Percentiles rank a stretch among this genome's conserved stretches.
These are phyloP conservation scores for Orycteropus afer DNA, from an alignment of 2,113 vertebrate species.

Conservation along the genomic window DNA sequence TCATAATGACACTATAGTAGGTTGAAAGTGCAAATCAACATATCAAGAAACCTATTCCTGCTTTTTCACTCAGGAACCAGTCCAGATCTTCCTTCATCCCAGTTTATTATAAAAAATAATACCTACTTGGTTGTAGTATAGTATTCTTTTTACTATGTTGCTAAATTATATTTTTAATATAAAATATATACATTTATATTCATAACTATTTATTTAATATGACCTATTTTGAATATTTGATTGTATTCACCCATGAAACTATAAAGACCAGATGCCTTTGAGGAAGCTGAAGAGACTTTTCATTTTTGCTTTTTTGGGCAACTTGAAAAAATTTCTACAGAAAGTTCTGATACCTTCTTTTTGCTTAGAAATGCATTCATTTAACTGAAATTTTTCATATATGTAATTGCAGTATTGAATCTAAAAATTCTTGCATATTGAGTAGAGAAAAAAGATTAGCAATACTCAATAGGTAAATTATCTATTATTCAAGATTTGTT, in stretches of 20 bases:
- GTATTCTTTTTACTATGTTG: background rate
- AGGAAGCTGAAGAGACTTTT: background rate
- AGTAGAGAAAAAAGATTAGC: background rate
- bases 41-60: background rate
- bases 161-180: background rate
- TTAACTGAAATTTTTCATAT: background rate
- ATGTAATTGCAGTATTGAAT: background rate
- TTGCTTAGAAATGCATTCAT: background rate
- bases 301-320: background rate
- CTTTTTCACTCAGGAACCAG: background rate
- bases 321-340: no score
- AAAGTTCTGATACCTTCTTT: background rate
- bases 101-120: background rate
- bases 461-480: background rate
- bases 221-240: background rate
- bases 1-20: background rate
- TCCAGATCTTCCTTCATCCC: background rate
- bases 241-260: constrained; percentile 51
- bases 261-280: background rate
- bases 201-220: background rate
- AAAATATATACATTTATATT: background rate
- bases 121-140: background rate
- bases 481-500: background rate
- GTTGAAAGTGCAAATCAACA: background rate
- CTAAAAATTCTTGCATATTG: background rate